phyloP scores from a whole-genome alignment of 2,888 invertebrate genomes.

The Zygaena filipendulae region DNA sequence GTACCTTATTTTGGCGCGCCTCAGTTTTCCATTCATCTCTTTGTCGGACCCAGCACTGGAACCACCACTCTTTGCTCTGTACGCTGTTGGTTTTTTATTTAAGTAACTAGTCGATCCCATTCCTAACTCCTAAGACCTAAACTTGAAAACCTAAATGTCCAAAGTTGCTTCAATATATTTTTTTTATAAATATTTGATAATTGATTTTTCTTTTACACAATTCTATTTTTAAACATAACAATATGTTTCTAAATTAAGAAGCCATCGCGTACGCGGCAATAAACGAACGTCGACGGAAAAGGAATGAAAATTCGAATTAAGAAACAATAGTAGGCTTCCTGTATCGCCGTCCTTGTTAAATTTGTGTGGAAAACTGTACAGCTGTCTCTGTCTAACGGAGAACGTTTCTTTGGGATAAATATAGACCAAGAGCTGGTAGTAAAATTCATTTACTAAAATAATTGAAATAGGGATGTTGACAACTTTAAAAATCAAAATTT shows the following conservation, averaged over 20 bases:
- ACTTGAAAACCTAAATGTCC: too few relatives aligned
- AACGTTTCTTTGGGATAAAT: conserved; percentile 3
- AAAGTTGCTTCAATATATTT: too few relatives aligned
- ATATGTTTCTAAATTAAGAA: not conserved
- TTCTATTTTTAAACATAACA: not conserved
- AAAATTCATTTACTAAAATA: not conserved
- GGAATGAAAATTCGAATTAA: conserved; percentile 35
- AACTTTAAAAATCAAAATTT: too few relatives aligned
- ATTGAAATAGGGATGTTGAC: too few relatives aligned
- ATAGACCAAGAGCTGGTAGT: conserved; percentile 6
- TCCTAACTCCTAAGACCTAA: conserved; percentile 10
- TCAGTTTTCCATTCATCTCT: conserved; percentile 54
- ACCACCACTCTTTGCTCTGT: conserved; percentile 50
- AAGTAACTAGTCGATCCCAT: conserved; percentile 63
- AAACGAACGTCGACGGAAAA: conserved; percentile 29
- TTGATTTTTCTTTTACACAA: too few relatives aligned
- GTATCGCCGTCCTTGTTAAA: not conserved
- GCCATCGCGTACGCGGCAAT: conserved; percentile 25
- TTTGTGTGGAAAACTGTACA: not conserved
- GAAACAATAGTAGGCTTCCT: not conserved
- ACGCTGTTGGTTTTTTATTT: conserved; percentile 44
- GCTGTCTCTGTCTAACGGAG: not conserved
- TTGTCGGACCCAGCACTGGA: conserved; percentile 56
- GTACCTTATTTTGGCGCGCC: conserved; percentile 49
- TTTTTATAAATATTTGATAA: too few relatives aligned